A percentile compares a stretch with the other conserved stretches of the same genome.
These are phyloP conservation scores for Xiphias gladius DNA, from an alignment of 2,113 vertebrate species.

Conservation along the genomic window DNA sequence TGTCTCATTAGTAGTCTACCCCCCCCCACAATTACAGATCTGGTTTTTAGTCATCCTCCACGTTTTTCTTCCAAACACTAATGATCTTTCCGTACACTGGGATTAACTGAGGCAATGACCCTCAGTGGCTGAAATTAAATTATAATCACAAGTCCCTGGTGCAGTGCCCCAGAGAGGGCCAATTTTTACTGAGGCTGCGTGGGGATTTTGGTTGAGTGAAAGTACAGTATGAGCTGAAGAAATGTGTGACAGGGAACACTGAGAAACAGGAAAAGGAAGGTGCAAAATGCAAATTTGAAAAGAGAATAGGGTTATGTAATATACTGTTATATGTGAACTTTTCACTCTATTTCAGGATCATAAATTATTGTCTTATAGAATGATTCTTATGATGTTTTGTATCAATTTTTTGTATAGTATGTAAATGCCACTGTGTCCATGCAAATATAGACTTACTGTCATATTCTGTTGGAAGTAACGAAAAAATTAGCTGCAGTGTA, in stretches of 20 bases:
- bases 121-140: conserved; percentile 67
- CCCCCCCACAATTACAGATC: conserved; percentile 40
- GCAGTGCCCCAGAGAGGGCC: conserved; percentile 18
- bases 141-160: conserved; percentile 53
- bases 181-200: conserved; percentile 20
- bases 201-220: neutral
- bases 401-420: too few species aligned
- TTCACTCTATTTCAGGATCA: neutral
- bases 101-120: conserved; percentile 66
- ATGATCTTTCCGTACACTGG: conserved; percentile 65
- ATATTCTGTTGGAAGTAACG: too few species aligned
- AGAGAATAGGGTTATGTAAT: neutral
- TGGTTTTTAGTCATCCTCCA: conserved; percentile 32
- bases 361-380: neutral
- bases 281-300: neutral
- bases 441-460: too few species aligned
- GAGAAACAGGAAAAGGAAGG: conserved; percentile 7
- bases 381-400: neutral
- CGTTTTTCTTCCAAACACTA: conserved; percentile 55
- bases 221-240: conserved; percentile 37
- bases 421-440: too few species aligned
- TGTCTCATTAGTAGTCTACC: conserved; percentile 58
- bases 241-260: conserved; percentile 1
- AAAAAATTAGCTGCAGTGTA: too few species aligned
- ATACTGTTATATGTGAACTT: neutral